Evolutionary conservation across 2,797 vertebrate genomes (phyloP).

Genomic region (Oophaga sylvatica): DNA sequence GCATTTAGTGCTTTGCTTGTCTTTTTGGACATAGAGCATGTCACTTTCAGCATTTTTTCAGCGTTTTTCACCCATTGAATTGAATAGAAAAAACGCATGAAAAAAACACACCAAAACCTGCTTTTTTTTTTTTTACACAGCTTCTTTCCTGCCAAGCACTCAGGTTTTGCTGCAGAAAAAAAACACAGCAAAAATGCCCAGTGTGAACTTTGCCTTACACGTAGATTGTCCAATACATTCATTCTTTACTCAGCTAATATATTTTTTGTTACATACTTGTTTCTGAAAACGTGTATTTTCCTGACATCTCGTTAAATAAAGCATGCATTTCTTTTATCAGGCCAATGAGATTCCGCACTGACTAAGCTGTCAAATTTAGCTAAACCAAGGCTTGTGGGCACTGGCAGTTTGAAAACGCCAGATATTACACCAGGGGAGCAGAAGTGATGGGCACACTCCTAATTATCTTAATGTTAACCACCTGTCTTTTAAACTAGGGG

Average conservation of each 20-base stretch:
- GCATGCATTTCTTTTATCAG: not conserved
- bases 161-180: too few species aligned
- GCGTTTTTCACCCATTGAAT: too few species aligned
- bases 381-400: not conserved
- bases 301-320: not conserved
- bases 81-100: too few species aligned
- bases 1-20: too few species aligned
- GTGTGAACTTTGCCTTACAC: too few species aligned
- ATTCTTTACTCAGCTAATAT: not conserved
- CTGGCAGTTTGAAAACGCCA: not conserved
- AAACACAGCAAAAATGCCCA: too few species aligned
- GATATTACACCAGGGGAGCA: not conserved
- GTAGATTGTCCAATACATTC: too few species aligned
- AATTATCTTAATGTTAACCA: conserved; percentile 38
- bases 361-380: not conserved
- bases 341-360: not conserved
- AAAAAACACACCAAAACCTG: too few species aligned
- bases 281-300: not conserved
- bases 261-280: not conserved
- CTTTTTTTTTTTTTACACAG: too few species aligned
- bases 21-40: too few species aligned
- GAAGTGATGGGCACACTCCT: not conserved
- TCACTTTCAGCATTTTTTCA: too few species aligned
- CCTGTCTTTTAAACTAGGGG: not conserved
- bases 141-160: too few species aligned